These are phyloP conservation scores for Tragelaphus scriptus DNA, from an alignment of 2,113 vertebrate genomes.

Conservation along the genomic window DNA sequence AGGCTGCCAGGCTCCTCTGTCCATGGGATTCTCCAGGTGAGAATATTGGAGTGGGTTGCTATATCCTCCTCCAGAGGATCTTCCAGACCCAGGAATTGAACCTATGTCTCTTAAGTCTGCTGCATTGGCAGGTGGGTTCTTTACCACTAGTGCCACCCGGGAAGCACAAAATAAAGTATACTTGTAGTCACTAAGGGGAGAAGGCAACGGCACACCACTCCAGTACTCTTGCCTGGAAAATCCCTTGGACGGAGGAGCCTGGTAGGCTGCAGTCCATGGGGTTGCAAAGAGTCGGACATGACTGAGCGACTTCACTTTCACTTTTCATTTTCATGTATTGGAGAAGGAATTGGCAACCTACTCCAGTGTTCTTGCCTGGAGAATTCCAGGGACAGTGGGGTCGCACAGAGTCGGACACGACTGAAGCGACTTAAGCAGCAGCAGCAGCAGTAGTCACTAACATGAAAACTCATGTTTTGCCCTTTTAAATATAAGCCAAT, in stretches of 20 bases:
- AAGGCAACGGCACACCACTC: too few relatives aligned
- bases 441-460: background rate
- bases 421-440: too few relatives aligned
- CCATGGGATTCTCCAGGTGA: fast-evolving
- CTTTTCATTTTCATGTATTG: too few relatives aligned
- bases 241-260: too few relatives aligned
- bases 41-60: background rate
- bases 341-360: too few relatives aligned
- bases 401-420: too few relatives aligned
- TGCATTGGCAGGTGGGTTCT: background rate
- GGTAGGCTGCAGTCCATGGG: too few relatives aligned
- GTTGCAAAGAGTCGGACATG: too few relatives aligned
- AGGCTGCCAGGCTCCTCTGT: background rate
- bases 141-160: background rate
- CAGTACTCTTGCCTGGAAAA: too few relatives aligned
- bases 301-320: too few relatives aligned
- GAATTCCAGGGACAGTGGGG: too few relatives aligned
- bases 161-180: background rate
- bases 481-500: background rate
- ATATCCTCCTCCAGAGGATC: background rate
- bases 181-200: background rate
- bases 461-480: background rate
- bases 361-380: too few relatives aligned
- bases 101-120: background rate
- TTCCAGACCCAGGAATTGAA: background rate